These are phyloP conservation scores for Styela plicata DNA, from an alignment of 23 tunicate species.

Conservation along the genomic window DNA sequence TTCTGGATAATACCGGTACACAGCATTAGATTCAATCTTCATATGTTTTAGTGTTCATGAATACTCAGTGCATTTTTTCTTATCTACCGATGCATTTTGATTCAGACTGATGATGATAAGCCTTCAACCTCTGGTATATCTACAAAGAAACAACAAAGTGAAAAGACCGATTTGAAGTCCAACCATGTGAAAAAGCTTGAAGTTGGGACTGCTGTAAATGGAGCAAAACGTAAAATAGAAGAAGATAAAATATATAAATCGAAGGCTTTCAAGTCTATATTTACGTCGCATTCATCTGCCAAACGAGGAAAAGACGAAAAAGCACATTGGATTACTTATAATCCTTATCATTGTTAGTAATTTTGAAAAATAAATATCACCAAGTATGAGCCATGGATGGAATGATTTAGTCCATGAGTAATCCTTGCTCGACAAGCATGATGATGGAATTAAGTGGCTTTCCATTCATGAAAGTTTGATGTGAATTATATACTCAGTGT, in stretches of 20 bases:
- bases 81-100: too few relatives aligned
- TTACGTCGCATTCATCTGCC: constrained; percentile 81
- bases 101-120: constrained; percentile 2
- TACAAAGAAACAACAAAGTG: not conserved
- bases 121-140: constrained; percentile 38
- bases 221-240: constrained; percentile 77
- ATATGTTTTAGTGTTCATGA: too few relatives aligned
- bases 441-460: too few relatives aligned
- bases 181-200: constrained; percentile 38
- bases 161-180: not conserved
- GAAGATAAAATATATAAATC: constrained; percentile 81
- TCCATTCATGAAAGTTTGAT: too few relatives aligned
- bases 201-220: constrained; percentile 38
- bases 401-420: not conserved
- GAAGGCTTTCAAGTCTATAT: constrained; percentile 78
- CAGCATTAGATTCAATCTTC: too few relatives aligned
- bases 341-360: constrained; percentile 70
- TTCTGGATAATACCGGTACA: too few relatives aligned
- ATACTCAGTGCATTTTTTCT: too few relatives aligned
- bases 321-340: constrained; percentile 86
- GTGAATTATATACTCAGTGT: too few relatives aligned
- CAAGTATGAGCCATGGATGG: too few relatives aligned
- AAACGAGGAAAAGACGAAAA: constrained; percentile 72
- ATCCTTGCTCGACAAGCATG: too few relatives aligned
- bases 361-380: too few relatives aligned